Evolutionary conservation across 2,888 invertebrate genomes (phyloP).

Genomic region (Meiosimyza platycephala): DNA sequence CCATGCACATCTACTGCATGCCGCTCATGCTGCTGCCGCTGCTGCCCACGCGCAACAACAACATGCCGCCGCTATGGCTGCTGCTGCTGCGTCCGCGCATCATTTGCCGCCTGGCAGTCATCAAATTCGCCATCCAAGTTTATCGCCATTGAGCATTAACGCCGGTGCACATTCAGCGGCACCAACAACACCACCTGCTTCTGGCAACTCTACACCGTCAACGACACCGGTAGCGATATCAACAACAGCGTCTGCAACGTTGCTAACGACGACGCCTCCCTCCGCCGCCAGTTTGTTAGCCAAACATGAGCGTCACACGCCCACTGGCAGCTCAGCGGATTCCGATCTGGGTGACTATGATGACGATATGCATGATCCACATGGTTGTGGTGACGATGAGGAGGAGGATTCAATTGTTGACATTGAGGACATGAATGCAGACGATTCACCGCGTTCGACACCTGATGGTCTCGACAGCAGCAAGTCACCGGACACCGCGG

Average conservation of each 20-base stretch:
- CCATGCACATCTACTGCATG: constrained; percentile 61
- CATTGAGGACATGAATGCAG: constrained; percentile 80
- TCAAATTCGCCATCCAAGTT: constrained; percentile 46
- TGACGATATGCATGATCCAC: constrained; percentile 51
- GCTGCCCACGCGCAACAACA: constrained; percentile 60
- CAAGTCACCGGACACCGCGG: constrained; percentile 58
- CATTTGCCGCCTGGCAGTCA: constrained; percentile 41
- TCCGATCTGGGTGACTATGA: constrained; percentile 67
- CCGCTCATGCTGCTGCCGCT: constrained; percentile 57
- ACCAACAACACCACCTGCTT: constrained; percentile 52
- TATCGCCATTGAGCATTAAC: constrained; percentile 33
- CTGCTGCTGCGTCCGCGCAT: constrained; percentile 35
- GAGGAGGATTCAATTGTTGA: constrained; percentile 78
- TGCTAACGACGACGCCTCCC: constrained; percentile 39
- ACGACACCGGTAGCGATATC: constrained; percentile 49
- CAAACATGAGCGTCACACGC: constrained; percentile 66
- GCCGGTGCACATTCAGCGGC: constrained; percentile 25
- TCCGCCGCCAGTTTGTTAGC: constrained; percentile 44
- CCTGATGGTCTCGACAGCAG: constrained; percentile 65
- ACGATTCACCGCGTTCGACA: constrained; percentile 66
- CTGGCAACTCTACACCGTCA: constrained; percentile 53
- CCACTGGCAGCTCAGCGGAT: constrained; percentile 66
- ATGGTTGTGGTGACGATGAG: constrained; percentile 51
- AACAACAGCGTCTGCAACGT: constrained; percentile 44
- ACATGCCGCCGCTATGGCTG: constrained; percentile 53